Evolutionary conservation across 2,888 invertebrate species (phyloP), one percentile per base, ranked within the genome.

Genomic region (Philopedon plagiatum): DNA sequence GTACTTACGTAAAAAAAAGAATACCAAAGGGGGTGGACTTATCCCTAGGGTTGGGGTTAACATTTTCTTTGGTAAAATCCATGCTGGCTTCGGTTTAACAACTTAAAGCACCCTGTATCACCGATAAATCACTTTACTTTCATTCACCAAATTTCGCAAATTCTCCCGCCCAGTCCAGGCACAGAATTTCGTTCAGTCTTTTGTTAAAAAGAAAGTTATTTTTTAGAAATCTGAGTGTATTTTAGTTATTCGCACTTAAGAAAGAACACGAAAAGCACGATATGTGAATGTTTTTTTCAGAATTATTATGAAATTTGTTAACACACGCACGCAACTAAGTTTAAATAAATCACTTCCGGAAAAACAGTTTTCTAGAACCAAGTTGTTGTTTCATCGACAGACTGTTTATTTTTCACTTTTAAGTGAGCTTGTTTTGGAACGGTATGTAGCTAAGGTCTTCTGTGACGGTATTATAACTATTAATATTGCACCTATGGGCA

Each of bases 1-100:
- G 15, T 62, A 87, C 88, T 88, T 81, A 89, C 89, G 87, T 87
- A 78, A 89, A 89, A 72, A 87, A 78, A 34, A 88, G 75, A 71
- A 85, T 81, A 39, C 87, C 87, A 5, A 88, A 75, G 2, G 83
- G 81, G 81, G 87, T 89, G 4, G 89, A 88, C 15, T 81, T 82
- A 41, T 86, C 83, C 73, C 86, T 84, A 0, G 89, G 89, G 81
- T 87, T 88, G 11, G 87, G 87, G 78, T 87, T 87, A 74, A 84
- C 76, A 75, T 84, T 82, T 72, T 87, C 87, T 75, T 85, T 86
- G 70, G 86, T 86, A 51, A 84, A 82, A 79, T 88, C 87, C 88
- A 89, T 88, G 5, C 37, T 32, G 46, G 13, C 61, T 41, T 15
- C 15, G 7, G 9, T 18, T 18, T 23, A 18, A 15, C 51, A 29